Conservation (phyloP, 2,888 invertebrate genomes). For the Cephus pulcher region DNA sequence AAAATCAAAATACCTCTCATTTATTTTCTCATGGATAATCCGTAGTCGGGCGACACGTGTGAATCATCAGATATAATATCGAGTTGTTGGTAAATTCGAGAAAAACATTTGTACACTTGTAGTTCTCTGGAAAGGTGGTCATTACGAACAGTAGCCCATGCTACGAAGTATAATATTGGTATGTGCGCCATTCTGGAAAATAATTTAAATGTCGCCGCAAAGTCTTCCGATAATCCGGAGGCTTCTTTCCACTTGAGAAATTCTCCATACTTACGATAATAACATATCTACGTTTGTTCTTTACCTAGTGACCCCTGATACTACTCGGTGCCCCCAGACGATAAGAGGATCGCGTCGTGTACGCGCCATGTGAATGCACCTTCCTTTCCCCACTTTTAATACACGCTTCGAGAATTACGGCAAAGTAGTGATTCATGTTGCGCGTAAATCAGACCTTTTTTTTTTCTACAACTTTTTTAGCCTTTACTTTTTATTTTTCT, state of each 20-base stretch:
- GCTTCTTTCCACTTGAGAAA: background rate
- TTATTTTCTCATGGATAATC: background rate
- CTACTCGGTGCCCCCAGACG: slow-evolving; percentile 18
- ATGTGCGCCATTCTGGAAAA: background rate
- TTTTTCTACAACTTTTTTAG: background rate
- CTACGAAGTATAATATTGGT: background rate
- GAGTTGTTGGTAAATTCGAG: background rate
- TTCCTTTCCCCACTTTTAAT: background rate
- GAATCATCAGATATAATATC: background rate
- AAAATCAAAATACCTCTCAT: background rate
- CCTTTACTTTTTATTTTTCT: background rate
- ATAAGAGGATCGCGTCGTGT: background rate
- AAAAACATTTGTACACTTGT: background rate
- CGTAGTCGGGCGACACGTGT: background rate
- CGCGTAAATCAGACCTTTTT: background rate
- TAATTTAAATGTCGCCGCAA: background rate
- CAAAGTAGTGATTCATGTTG: background rate
- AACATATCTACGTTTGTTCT: slow-evolving; percentile 1
- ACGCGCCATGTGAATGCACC: background rate
- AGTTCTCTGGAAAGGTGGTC: background rate
- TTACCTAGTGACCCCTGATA: slow-evolving; percentile 41
- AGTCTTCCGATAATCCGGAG: background rate
- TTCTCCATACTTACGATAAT: background rate
- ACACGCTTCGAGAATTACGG: background rate
- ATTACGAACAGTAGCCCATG: background rate